Conservation (phyloP, 2,113 vertebrate genomes). For the Anser cygnoides region DNA sequence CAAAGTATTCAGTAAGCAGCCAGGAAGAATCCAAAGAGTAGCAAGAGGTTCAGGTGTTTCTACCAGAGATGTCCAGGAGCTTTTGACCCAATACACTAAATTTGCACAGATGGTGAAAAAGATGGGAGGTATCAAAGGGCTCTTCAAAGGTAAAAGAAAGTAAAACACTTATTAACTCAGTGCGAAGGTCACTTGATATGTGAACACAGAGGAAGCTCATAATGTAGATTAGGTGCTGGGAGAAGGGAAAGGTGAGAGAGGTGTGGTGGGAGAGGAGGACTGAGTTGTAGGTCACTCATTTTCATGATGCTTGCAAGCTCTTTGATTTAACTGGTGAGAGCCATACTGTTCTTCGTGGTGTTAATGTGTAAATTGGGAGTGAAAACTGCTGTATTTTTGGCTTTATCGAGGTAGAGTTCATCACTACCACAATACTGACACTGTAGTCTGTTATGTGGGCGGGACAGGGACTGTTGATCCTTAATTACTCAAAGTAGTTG, state of each 20-base stretch:
- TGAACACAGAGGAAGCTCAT: background rate
- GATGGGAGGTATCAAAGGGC: slow-evolving; percentile 98
- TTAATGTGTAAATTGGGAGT: background rate
- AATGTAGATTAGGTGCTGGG: background rate
- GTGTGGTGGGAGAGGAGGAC: background rate
- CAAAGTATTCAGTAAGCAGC: slow-evolving; percentile 97
- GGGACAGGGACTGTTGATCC: background rate
- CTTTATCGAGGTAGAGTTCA: background rate
- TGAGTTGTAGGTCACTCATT: background rate
- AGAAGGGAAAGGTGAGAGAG: background rate
- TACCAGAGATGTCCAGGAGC: slow-evolving; percentile 95
- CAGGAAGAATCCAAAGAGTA: slow-evolving; percentile 95
- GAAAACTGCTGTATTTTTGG: background rate
- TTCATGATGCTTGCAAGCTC: background rate
- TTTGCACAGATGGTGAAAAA: slow-evolving; percentile 99
- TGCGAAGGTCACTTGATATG: background rate
- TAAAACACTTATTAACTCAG: background rate
- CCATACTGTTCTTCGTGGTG: background rate
- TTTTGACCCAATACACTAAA: slow-evolving; percentile 98
- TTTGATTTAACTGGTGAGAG: background rate
- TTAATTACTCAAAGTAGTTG: background rate
- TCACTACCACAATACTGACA: background rate
- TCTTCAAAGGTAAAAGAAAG: slow-evolving; percentile 91
- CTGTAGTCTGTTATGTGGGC: background rate
- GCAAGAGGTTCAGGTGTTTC: slow-evolving; percentile 95